phyloP scores from a whole-genome alignment of 53 echinoderm and acorn worm genomes.

The Holothuria leucospilota region DNA sequence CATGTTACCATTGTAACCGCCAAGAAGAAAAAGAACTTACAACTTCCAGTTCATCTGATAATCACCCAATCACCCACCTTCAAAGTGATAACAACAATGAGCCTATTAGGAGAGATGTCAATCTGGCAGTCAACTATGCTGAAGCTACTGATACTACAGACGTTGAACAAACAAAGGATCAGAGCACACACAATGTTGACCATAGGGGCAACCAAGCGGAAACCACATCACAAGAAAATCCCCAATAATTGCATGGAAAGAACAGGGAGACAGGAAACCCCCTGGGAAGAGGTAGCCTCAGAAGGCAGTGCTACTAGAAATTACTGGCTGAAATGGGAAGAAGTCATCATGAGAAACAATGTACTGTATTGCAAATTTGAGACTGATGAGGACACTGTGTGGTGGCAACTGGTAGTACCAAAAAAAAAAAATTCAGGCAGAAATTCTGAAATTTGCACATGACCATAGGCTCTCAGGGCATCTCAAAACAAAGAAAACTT shows the following conservation, averaged over 20 bases:
- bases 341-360: slow-evolving; percentile 11
- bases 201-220: no score
- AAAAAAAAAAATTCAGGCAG: slow-evolving; percentile 4
- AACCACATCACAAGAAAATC: no score
- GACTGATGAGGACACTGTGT: slow-evolving; percentile 4
- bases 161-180: no score
- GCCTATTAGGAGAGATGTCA: no score
- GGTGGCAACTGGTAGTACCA: slow-evolving; percentile 32
- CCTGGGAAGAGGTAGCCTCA: background rate
- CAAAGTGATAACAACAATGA: no score
- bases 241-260: background rate
- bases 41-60: no score
- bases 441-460: slow-evolving; percentile 40
- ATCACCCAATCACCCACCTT: no score
- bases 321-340: slow-evolving; percentile 49
- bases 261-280: background rate
- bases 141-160: no score
- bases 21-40: no score
- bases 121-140: no score
- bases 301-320: background rate
- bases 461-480: slow-evolving; percentile 38
- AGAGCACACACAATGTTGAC: no score
- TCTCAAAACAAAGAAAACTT: slow-evolving; percentile 28
- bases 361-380: slow-evolving; percentile 46
- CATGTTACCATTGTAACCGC: no score